Evolutionary conservation across 2,113 vertebrate species (phyloP), one percentile per base, ranked within the genome.

Genomic region (Cairina moschata): DNA sequence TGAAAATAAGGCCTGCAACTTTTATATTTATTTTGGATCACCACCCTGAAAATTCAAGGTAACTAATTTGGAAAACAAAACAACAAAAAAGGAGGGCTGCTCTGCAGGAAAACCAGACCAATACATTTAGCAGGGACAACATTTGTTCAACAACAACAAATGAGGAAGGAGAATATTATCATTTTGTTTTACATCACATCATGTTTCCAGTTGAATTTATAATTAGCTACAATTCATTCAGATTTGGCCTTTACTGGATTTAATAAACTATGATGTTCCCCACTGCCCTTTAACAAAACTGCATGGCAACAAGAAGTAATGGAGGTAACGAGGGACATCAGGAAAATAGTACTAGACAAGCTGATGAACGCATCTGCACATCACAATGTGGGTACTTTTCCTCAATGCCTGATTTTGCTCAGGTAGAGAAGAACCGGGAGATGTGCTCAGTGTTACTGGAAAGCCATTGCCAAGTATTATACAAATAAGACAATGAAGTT

Each of bases 171-270:
- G 23, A 94, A 83, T 31, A 58, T 36, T 83, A 52, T 68, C 38
- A 71, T 69, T 83, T 75, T 85, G 31, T 18, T 83, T 86, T 72
- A 84, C 21, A 83, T 72, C 73, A 90, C 36, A 88, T 58, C 36
- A 29, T 32, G n/a, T 93, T 90, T 96, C 85, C 94, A 81, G 91
- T 32, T 77, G 67, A 91, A 88, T 91, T 88, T 93, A 46, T 88
- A 97, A 95, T 96, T 90, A 96, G 34, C 54, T 72, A 28, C n/a
- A 83, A 59, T 94, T 91, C 90, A 95, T 83, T 96, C 40, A 96
- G 90, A 96, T 86, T 93, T 94, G 93, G 88, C 86, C 40, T 74
- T 85, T 65, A 89, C 63, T 91, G 56, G 67, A 86, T 81, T 93
- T 83, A 96, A 74, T 77, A 90, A 94, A 95, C 7, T 6, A 44